Evolutionary conservation across 2,113 vertebrate genomes (phyloP).

Genomic region (Mesoclemmys tuberculata): DNA sequence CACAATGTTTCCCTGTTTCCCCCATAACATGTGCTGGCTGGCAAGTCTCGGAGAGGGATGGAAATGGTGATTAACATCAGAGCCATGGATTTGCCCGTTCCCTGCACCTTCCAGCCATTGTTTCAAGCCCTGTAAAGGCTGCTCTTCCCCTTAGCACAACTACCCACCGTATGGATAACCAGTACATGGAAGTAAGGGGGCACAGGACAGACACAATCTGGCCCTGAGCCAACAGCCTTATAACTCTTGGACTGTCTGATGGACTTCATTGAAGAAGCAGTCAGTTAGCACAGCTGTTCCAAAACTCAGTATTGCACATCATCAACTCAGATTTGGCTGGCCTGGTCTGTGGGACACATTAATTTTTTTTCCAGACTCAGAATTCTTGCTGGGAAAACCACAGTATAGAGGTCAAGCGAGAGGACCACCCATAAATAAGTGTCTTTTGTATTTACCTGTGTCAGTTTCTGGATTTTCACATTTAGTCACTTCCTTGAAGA

Average conservation of each 20-base stretch:
- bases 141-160: background rate
- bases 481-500: constrained; percentile 82
- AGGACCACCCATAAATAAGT: background rate
- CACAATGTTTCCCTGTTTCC: background rate
- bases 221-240: background rate
- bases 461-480: constrained; percentile 76
- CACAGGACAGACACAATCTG: background rate
- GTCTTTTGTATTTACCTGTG: constrained; percentile 81
- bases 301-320: background rate
- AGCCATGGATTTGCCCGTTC: background rate
- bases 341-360: background rate
- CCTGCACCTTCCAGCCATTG: background rate
- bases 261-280: background rate
- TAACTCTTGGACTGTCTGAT: background rate
- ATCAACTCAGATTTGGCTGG: background rate
- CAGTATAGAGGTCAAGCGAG: background rate
- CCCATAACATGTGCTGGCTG: background rate
- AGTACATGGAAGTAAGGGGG: background rate
- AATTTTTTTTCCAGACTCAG: background rate
- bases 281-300: background rate
- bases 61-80: background rate
- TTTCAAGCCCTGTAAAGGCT: background rate
- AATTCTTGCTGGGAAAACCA: background rate
- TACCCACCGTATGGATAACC: background rate
- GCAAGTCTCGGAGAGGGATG: background rate